Base-by-base conservation (phyloP, 2,888 invertebrate species). In the Odontomyia ornata region DNA sequence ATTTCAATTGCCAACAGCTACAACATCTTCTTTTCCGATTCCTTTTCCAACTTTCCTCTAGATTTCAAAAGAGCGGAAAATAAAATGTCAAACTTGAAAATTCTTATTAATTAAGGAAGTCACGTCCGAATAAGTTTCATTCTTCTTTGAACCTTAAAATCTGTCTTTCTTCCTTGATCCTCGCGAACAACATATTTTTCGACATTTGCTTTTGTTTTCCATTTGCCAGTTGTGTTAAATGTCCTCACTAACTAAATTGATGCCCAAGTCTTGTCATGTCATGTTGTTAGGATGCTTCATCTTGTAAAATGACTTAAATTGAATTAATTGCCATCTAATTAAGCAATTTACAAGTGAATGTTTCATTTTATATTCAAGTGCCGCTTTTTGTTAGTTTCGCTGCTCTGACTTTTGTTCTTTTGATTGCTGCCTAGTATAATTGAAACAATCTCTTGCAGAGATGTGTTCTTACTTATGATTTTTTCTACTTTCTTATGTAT, bases 321-420 rank as follows among this genome's bases (percentile, higher is more conserved):
- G 47, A 47, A 71, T 71, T 71, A 67, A 67, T 67, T 67, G 67
- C 52, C 67, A 27, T 47, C 71, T 71, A 71, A 71, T 71, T 71
- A 71, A 71, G 71, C 47, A 71, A 71, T 47, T 52, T 52, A 71
- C 71, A 52, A 47, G 47, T 27, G 52, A 71, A 27, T 23, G 43
- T n/a, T 64, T 64, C n/a, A 21, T 18, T 15, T 65, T 30, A 13
- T 43, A 18, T 15, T 18, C 52, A 4, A 18, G 36, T 36, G 36
- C 9, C 9, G 52, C 52, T 18, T 15, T 43, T 52, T 52, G 15
- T 52, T 18, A n/a, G 18, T 52, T 52, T 13, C 13, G 18, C 52
- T n/a, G 18, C 13, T 15, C 52, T 9, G 52, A 3, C 52, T 52
- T 15, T n/a, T 15, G 7, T 4, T 52, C 18, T 52, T 18, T 52